These are phyloP conservation scores for Balaenoptera acutorostrata DNA, from an alignment of 2,113 vertebrate genomes.

Conservation along the genomic window DNA sequence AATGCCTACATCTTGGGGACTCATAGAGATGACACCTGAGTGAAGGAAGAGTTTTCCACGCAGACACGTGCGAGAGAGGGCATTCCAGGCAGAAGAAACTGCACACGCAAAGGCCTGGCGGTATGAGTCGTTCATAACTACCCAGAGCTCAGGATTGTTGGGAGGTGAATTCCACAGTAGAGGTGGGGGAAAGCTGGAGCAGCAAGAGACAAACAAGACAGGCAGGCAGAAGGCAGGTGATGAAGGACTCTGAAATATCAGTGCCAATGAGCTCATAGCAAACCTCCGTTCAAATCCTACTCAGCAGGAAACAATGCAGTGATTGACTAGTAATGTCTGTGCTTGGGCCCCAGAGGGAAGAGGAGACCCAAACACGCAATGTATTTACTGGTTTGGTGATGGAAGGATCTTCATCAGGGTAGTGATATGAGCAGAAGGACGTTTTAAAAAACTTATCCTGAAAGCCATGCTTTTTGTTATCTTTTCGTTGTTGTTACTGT, in stretches of 20 bases:
- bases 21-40: neutral
- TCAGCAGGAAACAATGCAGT: neutral
- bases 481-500: neutral
- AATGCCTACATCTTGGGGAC: neutral
- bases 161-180: neutral
- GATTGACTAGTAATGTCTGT: constrained; percentile 5
- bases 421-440: neutral
- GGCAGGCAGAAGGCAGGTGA: neutral
- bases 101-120: neutral
- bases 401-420: neutral
- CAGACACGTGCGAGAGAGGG: neutral
- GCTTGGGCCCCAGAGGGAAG: neutral
- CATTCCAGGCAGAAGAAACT: neutral
- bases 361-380: neutral
- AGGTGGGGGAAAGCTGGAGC: too few relatives aligned
- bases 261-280: neutral
- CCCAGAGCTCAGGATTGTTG: rapidly evolving
- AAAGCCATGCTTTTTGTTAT: neutral
- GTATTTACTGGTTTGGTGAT: neutral
- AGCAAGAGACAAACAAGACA: neutral
- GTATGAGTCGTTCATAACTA: neutral
- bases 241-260: neutral
- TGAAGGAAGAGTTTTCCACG: neutral
- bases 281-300: neutral
- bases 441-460: neutral